A percentile compares a stretch with the other conserved stretches of the same genome.
These are phyloP conservation scores for Tuta absoluta DNA, from an alignment of 2,888 invertebrate genomes.

Conservation along the genomic window DNA sequence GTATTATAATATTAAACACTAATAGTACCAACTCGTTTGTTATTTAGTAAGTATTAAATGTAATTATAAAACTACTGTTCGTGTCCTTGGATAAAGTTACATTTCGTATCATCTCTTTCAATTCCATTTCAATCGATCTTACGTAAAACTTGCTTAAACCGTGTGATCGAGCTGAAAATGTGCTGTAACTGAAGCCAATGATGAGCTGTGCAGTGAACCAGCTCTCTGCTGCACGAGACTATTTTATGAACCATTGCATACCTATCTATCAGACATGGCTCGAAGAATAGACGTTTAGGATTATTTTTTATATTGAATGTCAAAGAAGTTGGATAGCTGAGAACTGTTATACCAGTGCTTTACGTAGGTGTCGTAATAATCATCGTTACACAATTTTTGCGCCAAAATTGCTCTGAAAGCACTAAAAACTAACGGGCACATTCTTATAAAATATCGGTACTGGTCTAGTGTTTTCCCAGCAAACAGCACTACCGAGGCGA, in stretches of 20 bases:
- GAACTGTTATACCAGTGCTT: too few relatives aligned
- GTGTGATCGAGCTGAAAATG: neutral
- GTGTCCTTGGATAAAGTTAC: too few relatives aligned
- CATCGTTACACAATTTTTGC: neutral
- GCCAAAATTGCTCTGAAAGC: neutral
- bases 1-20: too few relatives aligned
- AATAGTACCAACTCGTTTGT: too few relatives aligned
- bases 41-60: too few relatives aligned
- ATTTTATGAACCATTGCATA: constrained; percentile 1
- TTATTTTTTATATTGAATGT: too few relatives aligned
- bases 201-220: neutral
- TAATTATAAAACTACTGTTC: too few relatives aligned
- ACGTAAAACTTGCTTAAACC: neutral
- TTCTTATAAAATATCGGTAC: neutral
- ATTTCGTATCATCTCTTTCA: too few relatives aligned
- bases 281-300: too few relatives aligned
- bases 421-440: neutral
- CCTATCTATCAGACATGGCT: too few relatives aligned
- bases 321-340: too few relatives aligned
- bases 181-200: neutral
- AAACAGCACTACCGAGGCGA: constrained; percentile 10
- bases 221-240: neutral
- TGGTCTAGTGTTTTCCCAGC: neutral
- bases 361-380: neutral
- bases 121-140: neutral